Evolutionary conservation across 1,140 invertebrate genomes (phyloP).

Genomic region (Ceratina australensis): DNA sequence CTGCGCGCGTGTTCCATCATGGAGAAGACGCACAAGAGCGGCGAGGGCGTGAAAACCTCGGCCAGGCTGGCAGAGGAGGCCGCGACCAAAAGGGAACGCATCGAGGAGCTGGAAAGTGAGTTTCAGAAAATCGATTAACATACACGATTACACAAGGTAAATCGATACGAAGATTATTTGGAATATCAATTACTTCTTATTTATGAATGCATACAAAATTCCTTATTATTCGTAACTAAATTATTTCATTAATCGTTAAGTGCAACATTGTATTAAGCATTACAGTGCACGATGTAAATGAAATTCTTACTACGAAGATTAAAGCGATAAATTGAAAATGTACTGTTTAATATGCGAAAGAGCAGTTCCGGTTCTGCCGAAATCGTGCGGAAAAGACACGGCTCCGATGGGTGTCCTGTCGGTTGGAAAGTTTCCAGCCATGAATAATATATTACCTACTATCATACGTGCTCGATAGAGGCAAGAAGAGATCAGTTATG

Average conservation of each 20-base stretch:
- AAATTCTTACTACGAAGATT: no score
- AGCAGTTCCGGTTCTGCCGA: neutral
- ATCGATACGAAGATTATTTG: no score
- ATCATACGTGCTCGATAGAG: slow-evolving; percentile 14
- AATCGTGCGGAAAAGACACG: slow-evolving; percentile 33
- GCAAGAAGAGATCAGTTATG: slow-evolving; percentile 11
- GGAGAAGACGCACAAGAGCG: slow-evolving; percentile 93
- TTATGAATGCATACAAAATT: no score
- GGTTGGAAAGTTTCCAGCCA: slow-evolving; percentile 51
- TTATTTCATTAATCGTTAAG: no score
- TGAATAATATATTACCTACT: slow-evolving; percentile 52
- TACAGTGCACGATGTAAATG: no score
- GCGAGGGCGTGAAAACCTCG: slow-evolving; percentile 92
- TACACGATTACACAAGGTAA: neutral
- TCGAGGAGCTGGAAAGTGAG: slow-evolving; percentile 91
- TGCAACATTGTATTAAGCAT: no score
- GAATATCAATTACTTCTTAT: no score
- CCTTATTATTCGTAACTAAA: no score
- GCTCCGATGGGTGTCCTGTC: slow-evolving; percentile 20
- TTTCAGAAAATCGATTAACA: neutral
- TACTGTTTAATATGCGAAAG: neutral
- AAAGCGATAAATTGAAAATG: no score
- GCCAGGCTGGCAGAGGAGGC: slow-evolving; percentile 91
- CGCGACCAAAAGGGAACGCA: slow-evolving; percentile 88
- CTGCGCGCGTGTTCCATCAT: slow-evolving; percentile 93